These are phyloP conservation scores for Chymomyza amoena DNA, from an alignment of 2,888 invertebrate genomes.

Conservation along the genomic window DNA sequence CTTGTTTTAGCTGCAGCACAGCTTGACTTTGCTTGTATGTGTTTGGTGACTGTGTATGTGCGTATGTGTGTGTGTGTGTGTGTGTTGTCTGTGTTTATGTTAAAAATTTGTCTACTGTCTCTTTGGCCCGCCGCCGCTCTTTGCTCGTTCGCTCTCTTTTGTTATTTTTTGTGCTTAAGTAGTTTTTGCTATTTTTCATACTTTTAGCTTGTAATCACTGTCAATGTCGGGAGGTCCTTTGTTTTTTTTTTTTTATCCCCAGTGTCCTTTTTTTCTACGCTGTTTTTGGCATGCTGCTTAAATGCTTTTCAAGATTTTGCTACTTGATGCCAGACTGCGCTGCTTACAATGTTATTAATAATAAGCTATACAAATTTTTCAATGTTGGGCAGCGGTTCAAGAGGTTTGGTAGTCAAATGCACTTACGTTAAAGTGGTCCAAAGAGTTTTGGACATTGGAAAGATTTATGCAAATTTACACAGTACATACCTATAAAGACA, in stretches of 20 bases:
- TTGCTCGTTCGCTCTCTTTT: constrained; percentile 42
- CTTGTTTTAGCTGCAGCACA: constrained; percentile 68
- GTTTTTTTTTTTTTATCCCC: constrained; percentile 3
- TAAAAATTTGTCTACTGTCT: constrained; percentile 69
- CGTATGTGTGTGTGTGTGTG: too few relatives aligned
- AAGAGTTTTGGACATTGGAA: constrained; percentile 37
- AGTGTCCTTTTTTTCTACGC: constrained; percentile 28
- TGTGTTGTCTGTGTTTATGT: constrained; percentile 64
- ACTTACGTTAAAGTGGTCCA: constrained; percentile 48
- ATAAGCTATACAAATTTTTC: constrained; percentile 73
- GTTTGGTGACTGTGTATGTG: too few relatives aligned
- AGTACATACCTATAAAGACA: constrained; percentile 65
- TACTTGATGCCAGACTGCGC: constrained; percentile 61
- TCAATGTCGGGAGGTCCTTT: constrained; percentile 64
- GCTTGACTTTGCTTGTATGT: constrained; percentile 62
- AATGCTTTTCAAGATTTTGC: constrained; percentile 72
- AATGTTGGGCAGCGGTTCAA: constrained; percentile 35
- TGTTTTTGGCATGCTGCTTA: constrained; percentile 72
- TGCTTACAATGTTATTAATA: constrained; percentile 69
- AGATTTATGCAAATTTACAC: constrained; percentile 51
- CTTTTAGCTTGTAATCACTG: constrained; percentile 73
- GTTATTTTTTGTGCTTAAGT: constrained; percentile 73
- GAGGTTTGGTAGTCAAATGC: constrained; percentile 22
- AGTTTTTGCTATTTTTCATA: constrained; percentile 73
- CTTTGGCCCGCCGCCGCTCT: neutral